Evolutionary conservation across 2,113 vertebrate genomes (phyloP), one percentile per base, ranked within the genome.

Genomic region (Saguinus imperator): DNA sequence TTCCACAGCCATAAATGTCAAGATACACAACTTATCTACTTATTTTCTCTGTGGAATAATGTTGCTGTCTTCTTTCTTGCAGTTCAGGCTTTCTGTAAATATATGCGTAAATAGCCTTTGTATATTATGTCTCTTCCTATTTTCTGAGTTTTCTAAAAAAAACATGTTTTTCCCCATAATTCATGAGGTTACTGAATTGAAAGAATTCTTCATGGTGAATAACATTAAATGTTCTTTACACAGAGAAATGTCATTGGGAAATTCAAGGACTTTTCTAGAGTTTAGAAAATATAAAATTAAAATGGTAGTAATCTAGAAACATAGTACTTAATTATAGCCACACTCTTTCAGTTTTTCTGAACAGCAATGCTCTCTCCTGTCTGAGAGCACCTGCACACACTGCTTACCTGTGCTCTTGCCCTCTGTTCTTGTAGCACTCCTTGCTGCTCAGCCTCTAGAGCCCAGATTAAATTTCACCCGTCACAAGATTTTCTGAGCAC

Each of bases 21-120:
- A 84, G n/a, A 55, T 35, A 14, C 0, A 0, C 5, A 76, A 12
- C 45, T 95, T 45, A 94, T 27, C 73, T 76, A 7, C 50, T 89
- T 48, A 27, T n/a, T 80, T 72, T 81, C 20, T n/a, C 50, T 40
- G 5, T 88, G 40, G 43, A 98, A 86, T 91, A 93, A 93, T 57
- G 48, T 83, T 95, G 73, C 32, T 96, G 8, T 75, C 68, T 57
- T 97, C 48, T 92, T 94, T 80, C n/a, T 89, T 8, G 55, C 50
- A 95, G 89, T 85, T 91, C 95, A 87, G 95, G 1, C 5, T 93
- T 95, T 94, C 70, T 55, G 5, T 32, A 83, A 50, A 77, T 64
- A 87, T 75, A 94, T 14, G 64, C 75, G n/a, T 81, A 93, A 55
- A 61, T 14, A 75, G 35, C 37, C 61, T 75, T 68, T 88, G 12